These are phyloP conservation scores for Rotaria socialis DNA, from an alignment of 2,888 invertebrate genomes.

Conservation along the genomic window DNA sequence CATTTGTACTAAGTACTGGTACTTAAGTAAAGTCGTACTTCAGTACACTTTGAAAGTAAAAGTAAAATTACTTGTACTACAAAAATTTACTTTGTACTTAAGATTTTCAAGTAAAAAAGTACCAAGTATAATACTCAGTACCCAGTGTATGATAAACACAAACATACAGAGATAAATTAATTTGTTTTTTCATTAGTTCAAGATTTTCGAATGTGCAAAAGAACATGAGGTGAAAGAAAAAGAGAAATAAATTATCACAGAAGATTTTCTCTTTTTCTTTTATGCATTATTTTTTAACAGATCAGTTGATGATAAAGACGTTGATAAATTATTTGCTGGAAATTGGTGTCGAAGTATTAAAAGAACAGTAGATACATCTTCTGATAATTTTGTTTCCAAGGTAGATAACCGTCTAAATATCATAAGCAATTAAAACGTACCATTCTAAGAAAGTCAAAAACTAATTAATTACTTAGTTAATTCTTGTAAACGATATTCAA, in stretches of 20 bases:
- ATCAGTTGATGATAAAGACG: not conserved
- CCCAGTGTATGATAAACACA: too few relatives aligned
- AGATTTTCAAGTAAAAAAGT: too few relatives aligned
- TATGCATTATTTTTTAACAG: not conserved
- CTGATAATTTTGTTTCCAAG: conserved; percentile 7
- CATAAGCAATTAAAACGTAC: not conserved
- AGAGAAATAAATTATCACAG: not conserved
- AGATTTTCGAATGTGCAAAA: not conserved
- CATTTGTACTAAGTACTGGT: too few relatives aligned
- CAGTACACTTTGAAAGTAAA: too few relatives aligned
- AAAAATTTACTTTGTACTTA: too few relatives aligned
- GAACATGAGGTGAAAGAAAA: not conserved
- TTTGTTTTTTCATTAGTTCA: not conserved
- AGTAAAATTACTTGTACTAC: too few relatives aligned
- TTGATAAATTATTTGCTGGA: not conserved
- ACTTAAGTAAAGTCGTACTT: too few relatives aligned
- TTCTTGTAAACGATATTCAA: conserved; percentile 33
- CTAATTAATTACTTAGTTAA: not conserved
- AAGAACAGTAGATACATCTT: conserved; percentile 25
- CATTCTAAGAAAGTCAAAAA: too few relatives aligned
- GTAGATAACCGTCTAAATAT: not conserved
- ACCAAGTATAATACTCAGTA: too few relatives aligned
- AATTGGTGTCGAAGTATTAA: not conserved
- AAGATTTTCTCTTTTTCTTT: not conserved
- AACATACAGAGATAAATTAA: too few relatives aligned